A percentile compares a stretch with the other conserved stretches of the same genome.
Conservation (phyloP, 2,113 vertebrate species). For the Lepisosteus oculatus region DNA sequence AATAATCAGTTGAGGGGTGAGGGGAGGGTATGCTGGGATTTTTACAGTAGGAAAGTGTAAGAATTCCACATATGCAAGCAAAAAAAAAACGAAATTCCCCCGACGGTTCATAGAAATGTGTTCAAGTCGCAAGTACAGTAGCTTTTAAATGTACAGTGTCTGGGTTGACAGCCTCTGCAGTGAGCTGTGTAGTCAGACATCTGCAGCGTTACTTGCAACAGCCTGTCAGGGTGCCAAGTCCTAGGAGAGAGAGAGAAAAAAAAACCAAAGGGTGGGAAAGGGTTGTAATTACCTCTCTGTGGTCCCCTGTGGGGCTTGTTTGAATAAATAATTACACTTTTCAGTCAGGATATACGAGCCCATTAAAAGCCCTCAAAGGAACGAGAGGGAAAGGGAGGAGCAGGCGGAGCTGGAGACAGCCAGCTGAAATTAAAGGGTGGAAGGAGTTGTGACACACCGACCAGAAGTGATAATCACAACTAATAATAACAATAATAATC, state of each 20-base stretch:
- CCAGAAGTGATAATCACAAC: background rate
- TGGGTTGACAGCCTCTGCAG: background rate
- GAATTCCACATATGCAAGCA: slow-evolving; percentile 14
- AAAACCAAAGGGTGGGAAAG: slow-evolving; percentile 15
- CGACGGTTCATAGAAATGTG: background rate
- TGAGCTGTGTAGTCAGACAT: slow-evolving; percentile 14
- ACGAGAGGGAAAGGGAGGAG: background rate
- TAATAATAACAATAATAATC: slow-evolving; percentile 7
- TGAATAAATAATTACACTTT: slow-evolving; percentile 44
- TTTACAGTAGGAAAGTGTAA: slow-evolving; percentile 15
- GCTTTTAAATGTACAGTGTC: slow-evolving; percentile 7
- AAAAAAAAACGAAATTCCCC: slow-evolving; percentile 24
- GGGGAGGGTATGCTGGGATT: too few species aligned
- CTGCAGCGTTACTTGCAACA: slow-evolving; percentile 24
- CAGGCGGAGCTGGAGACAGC: slow-evolving; percentile 13
- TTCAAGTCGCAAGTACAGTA: slow-evolving; percentile 16
- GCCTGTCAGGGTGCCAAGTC: background rate
- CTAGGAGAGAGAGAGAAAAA: slow-evolving; percentile 18
- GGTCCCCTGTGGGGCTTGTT: slow-evolving; percentile 37
- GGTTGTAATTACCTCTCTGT: slow-evolving; percentile 37
- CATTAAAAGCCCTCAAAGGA: slow-evolving; percentile 29
- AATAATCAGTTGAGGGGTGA: too few species aligned
- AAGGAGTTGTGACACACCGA: slow-evolving; percentile 2
- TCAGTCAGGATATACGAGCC: slow-evolving; percentile 28
- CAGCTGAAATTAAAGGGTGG: slow-evolving; percentile 1